phyloP scores from a whole-genome alignment of 2,113 vertebrate genomes.

The Sminthopsis crassicaudata region DNA sequence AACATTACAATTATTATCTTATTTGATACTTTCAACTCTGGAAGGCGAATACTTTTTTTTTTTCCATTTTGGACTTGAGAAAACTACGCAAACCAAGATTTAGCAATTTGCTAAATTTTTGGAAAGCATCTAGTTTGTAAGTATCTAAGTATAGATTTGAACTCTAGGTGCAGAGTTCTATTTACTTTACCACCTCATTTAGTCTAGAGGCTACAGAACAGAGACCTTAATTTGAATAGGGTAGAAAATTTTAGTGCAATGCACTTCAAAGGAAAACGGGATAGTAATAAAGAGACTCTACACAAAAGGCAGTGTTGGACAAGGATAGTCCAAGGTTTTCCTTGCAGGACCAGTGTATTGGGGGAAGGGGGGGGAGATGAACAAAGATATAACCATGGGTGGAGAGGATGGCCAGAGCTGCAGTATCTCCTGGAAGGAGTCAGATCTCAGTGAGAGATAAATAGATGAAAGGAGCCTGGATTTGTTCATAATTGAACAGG shows the following conservation, averaged over 20 bases:
- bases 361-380: rapidly evolving
- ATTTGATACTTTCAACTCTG: no score
- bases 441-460: background rate
- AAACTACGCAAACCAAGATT: no score
- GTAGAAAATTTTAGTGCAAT: background rate
- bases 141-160: no score
- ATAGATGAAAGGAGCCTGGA: background rate
- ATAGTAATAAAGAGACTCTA: background rate
- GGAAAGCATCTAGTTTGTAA: no score
- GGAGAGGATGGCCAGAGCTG: background rate
- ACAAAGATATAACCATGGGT: background rate
- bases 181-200: no score
- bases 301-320: background rate
- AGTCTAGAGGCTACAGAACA: background rate
- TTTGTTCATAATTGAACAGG: background rate
- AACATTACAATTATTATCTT: no score
- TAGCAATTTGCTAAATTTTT: no score
- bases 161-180: no score
- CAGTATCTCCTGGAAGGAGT: background rate
- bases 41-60: no score
- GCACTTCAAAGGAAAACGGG: slow-evolving; percentile 10
- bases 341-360: background rate
- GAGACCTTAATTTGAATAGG: background rate
- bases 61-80: no score
- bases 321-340: background rate